Evolutionary conservation across 2,113 vertebrate genomes (phyloP).

Genomic region (Phalacrocorax carbo): DNA sequence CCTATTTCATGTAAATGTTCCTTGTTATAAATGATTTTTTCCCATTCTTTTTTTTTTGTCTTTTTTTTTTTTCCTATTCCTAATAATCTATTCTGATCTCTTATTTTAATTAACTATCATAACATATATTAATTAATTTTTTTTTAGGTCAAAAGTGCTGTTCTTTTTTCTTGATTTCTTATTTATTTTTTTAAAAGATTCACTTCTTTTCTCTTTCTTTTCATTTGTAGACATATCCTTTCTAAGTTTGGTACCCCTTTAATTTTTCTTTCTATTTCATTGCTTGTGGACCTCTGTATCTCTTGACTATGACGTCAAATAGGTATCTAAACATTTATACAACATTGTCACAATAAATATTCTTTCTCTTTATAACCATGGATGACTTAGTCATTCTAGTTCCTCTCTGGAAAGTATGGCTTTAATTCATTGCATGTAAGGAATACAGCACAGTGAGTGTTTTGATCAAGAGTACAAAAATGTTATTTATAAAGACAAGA

Average conservation of each 20-base stretch:
- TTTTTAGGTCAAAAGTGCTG: neutral
- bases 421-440: neutral
- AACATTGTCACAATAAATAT: neutral
- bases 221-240: neutral
- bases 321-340: neutral
- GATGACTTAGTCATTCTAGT: neutral
- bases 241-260: neutral
- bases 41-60: neutral
- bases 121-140: neutral
- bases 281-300: neutral
- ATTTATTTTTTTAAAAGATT: neutral
- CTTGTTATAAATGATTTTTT: neutral
- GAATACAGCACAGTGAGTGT: neutral
- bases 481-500: neutral
- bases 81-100: neutral
- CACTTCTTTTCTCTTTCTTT: neutral
- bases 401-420: neutral
- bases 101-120: neutral
- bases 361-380: neutral
- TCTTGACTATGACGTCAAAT: neutral
- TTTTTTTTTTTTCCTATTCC: neutral
- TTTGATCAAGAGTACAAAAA: neutral
- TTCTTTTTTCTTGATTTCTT: neutral
- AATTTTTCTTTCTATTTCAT: neutral
- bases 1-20: neutral